A percentile compares a stretch with the other conserved stretches of the same genome.
These are phyloP conservation scores for Lochmaea capreae DNA, from an alignment of 2,888 invertebrate genomes.

Conservation along the genomic window DNA sequence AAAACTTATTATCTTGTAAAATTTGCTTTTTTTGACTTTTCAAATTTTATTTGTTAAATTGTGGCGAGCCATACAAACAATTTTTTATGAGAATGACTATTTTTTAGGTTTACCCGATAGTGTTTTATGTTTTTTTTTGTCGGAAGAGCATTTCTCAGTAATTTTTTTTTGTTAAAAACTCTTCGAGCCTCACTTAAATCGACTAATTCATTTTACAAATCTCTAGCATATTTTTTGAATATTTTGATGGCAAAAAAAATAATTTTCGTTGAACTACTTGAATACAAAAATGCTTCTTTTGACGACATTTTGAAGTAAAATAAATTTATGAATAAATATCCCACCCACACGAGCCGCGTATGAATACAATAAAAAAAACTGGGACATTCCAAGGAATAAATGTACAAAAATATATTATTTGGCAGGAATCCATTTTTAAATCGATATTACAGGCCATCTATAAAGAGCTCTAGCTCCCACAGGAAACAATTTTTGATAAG, in stretches of 20 bases:
- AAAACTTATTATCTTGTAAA: slow-evolving; percentile 53
- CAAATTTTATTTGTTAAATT: slow-evolving; percentile 60
- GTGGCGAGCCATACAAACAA: slow-evolving; percentile 45
- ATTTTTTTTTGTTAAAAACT: not conserved
- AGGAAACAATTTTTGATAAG: too few species aligned
- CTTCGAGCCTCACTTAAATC: not conserved
- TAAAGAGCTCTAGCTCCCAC: too few species aligned
- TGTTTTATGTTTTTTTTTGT: slow-evolving; percentile 1
- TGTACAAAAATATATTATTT: too few species aligned
- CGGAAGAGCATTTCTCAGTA: not conserved
- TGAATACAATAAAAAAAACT: too few species aligned
- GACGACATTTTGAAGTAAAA: too few species aligned
- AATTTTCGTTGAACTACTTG: too few species aligned
- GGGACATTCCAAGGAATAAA: too few species aligned
- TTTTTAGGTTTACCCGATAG: slow-evolving; percentile 1
- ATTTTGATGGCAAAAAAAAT: not conserved
- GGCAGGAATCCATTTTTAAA: too few species aligned
- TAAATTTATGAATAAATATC: too few species aligned
- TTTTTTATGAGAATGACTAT: slow-evolving; percentile 27
- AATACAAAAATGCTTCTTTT: too few species aligned
- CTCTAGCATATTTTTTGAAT: not conserved
- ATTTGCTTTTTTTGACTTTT: slow-evolving; percentile 59
- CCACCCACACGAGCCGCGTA: too few species aligned
- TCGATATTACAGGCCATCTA: too few species aligned
- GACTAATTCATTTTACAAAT: not conserved